Evolutionary conservation across 2,888 invertebrate species (phyloP).

Genomic region (Hyles lineata): DNA sequence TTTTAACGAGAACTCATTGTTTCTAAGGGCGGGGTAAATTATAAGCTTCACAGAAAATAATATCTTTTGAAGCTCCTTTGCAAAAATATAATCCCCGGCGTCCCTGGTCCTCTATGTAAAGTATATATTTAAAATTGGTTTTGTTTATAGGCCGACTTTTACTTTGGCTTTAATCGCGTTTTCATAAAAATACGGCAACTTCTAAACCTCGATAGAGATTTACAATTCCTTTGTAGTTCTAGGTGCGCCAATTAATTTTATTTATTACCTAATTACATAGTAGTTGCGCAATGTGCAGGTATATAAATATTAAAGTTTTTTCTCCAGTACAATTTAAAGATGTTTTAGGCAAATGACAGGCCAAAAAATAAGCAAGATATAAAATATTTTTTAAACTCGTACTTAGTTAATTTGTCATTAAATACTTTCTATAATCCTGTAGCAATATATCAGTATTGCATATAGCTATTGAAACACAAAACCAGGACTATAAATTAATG

Average conservation of each 20-base stretch:
- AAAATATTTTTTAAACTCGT: background rate
- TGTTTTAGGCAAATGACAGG: background rate
- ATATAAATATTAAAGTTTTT: no score
- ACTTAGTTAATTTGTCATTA: background rate
- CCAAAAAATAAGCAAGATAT: background rate
- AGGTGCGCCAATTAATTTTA: no score
- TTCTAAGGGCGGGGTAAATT: background rate
- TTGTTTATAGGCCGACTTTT: background rate
- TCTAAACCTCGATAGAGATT: no score
- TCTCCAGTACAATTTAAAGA: background rate
- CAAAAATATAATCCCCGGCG: background rate
- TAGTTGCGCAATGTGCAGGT: no score
- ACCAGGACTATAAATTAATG: background rate
- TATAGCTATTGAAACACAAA: background rate
- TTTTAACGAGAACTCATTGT: constrained; percentile 20
- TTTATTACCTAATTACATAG: no score
- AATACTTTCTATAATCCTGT: background rate
- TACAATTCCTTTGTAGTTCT: no score
- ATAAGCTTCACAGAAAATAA: background rate
- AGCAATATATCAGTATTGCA: background rate
- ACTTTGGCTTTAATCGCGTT: background rate
- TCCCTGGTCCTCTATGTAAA: constrained; percentile 11
- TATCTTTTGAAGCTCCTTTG: background rate
- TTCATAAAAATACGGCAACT: background rate
- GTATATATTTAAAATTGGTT: background rate